phyloP scores from a whole-genome alignment of 2,888 invertebrate genomes.

The Platerodrilus igneus region DNA sequence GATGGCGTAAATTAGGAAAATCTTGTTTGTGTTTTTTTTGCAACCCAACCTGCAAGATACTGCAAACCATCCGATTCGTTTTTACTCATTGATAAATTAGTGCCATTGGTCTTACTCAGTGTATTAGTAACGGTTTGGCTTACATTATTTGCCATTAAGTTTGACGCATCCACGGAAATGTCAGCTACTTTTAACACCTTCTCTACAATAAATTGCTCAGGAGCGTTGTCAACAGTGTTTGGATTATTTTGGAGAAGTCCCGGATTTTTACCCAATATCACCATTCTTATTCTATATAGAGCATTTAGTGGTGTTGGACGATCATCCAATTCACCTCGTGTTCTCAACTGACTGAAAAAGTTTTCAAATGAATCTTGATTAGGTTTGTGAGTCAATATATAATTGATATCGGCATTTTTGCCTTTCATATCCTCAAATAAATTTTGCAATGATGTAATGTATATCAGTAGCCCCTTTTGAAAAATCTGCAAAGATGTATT shows the following conservation, averaged over 20 bases:
- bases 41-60: too few relatives aligned
- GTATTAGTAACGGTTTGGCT: too few relatives aligned
- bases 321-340: constrained; percentile 26
- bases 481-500: constrained; percentile 10
- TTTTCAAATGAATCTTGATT: constrained; percentile 23
- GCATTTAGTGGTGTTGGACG: constrained; percentile 28
- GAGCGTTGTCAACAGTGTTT: background rate
- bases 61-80: too few relatives aligned
- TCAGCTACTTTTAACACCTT: constrained; percentile 3
- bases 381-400: constrained; percentile 11
- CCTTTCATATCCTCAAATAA: constrained; percentile 7
- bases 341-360: constrained; percentile 24
- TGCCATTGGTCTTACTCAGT: too few relatives aligned
- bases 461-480: constrained; percentile 16
- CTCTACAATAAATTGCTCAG: constrained; percentile 4
- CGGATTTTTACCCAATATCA: constrained; percentile 29
- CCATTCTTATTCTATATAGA: constrained; percentile 24
- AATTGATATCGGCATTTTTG: constrained; percentile 4
- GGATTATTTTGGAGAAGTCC: too few relatives aligned
- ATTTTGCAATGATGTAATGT: constrained; percentile 13
- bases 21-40: too few relatives aligned
- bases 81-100: too few relatives aligned
- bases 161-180: too few relatives aligned
- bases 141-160: too few relatives aligned
- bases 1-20: too few relatives aligned